Evolutionary conservation across 2,113 vertebrate species (phyloP).

Genomic region (Pungitius pungitius): DNA sequence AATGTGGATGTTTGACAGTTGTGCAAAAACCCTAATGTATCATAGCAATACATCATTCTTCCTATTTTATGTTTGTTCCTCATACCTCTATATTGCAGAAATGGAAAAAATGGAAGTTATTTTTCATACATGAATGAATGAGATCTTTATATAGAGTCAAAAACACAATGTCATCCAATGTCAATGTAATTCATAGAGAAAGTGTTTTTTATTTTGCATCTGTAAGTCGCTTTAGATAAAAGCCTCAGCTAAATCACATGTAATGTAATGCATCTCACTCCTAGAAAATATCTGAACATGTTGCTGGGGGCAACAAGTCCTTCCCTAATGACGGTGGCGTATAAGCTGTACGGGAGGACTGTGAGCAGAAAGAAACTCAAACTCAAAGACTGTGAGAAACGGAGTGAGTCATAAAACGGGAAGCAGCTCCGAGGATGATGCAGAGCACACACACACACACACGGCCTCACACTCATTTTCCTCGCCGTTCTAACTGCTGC

Average conservation of each 20-base stretch:
- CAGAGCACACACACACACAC: conserved; percentile 26
- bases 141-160: neutral
- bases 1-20: neutral
- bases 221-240: too few relatives aligned
- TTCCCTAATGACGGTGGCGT: conserved; percentile 25
- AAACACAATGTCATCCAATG: neutral
- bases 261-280: conserved; percentile 20
- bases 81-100: neutral
- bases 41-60: neutral
- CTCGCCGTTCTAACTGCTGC: conserved; percentile 12
- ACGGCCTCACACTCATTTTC: conserved; percentile 39
- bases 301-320: conserved; percentile 50
- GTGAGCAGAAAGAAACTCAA: conserved; percentile 23
- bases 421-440: conserved; percentile 7
- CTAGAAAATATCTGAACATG: conserved; percentile 54
- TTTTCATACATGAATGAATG: neutral
- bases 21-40: neutral
- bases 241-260: neutral
- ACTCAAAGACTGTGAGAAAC: conserved; percentile 20
- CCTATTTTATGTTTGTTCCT: neutral
- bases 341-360: conserved; percentile 30
- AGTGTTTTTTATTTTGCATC: conserved; percentile 10
- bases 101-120: neutral
- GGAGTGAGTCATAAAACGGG: conserved; percentile 27
- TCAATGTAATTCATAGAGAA: neutral